Percentiles rank a stretch among this genome's conserved stretches.
These are phyloP conservation scores for Bellardia pandia DNA, from an alignment of 2,888 invertebrate genomes.

Conservation along the genomic window DNA sequence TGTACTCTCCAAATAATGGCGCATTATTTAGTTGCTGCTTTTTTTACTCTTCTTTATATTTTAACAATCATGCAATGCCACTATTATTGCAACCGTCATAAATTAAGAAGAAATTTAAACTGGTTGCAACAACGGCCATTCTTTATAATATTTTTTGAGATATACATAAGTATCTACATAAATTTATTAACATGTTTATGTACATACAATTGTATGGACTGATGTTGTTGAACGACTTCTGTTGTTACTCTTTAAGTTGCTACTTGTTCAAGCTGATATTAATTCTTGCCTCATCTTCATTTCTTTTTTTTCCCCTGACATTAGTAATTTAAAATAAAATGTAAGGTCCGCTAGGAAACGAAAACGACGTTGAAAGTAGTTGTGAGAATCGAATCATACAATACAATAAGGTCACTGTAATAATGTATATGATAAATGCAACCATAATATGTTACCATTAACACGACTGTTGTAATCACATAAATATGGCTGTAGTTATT, in stretches of 20 bases:
- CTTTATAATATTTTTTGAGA: not conserved
- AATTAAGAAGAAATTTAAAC: conserved; percentile 53
- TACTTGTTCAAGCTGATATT: conserved; percentile 41
- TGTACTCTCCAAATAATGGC: conserved; percentile 73
- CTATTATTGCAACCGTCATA: conserved; percentile 70
- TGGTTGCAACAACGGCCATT: conserved; percentile 61
- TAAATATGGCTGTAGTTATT: too few species aligned
- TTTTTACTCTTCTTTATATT: conserved; percentile 16
- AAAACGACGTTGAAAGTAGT: too few species aligned
- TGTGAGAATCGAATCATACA: too few species aligned
- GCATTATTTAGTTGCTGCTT: conserved; percentile 48
- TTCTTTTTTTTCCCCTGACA: conserved; percentile 9
- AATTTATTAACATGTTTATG: not conserved
- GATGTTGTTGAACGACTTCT: conserved; percentile 79
- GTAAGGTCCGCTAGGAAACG: conserved; percentile 29
- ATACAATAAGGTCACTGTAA: too few species aligned
- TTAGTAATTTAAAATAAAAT: not conserved
- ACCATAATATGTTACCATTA: too few species aligned
- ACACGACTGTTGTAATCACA: too few species aligned
- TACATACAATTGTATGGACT: conserved; percentile 15
- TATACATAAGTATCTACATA: not conserved
- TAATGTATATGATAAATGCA: too few species aligned
- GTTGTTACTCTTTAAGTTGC: conserved; percentile 79
- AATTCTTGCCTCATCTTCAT: conserved; percentile 45
- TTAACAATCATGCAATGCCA: conserved; percentile 70